Conservation (phyloP, 2,113 vertebrate species). For the Grus americana region DNA sequence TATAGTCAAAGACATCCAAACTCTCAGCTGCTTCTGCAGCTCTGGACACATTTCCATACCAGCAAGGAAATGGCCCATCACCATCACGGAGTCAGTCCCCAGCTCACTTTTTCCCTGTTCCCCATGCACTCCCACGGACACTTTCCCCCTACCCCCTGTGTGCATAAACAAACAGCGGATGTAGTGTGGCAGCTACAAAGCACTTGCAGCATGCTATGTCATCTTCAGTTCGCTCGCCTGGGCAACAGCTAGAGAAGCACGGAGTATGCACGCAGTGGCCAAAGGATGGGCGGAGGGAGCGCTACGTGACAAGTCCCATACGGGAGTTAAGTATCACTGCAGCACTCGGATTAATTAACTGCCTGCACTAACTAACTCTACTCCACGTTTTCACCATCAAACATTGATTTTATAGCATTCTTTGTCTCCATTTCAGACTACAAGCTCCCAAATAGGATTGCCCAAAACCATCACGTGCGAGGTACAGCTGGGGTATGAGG, state of each 20-base stretch:
- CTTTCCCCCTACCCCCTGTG: accelerated
- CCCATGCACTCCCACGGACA: background rate
- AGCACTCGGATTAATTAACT: background rate
- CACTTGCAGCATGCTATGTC: background rate
- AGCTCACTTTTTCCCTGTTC: background rate
- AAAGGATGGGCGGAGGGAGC: background rate
- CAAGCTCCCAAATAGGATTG: background rate
- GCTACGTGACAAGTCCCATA: accelerated
- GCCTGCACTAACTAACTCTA: background rate
- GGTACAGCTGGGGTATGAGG: background rate
- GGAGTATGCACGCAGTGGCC: accelerated
- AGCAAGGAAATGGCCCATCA: background rate
- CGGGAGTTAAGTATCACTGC: background rate
- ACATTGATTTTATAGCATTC: background rate
- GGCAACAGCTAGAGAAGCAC: background rate
- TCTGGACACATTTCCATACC: background rate
- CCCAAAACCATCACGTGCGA: background rate
- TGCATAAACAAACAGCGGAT: background rate
- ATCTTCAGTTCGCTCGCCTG: background rate
- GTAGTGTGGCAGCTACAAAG: background rate
- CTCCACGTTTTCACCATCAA: background rate
- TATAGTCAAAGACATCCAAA: background rate
- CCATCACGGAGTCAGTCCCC: background rate
- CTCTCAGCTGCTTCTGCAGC: background rate
- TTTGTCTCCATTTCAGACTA: background rate